These are phyloP conservation scores for Camponotus floridanus DNA, from an alignment of 1,140 invertebrate genomes.

Conservation along the genomic window DNA sequence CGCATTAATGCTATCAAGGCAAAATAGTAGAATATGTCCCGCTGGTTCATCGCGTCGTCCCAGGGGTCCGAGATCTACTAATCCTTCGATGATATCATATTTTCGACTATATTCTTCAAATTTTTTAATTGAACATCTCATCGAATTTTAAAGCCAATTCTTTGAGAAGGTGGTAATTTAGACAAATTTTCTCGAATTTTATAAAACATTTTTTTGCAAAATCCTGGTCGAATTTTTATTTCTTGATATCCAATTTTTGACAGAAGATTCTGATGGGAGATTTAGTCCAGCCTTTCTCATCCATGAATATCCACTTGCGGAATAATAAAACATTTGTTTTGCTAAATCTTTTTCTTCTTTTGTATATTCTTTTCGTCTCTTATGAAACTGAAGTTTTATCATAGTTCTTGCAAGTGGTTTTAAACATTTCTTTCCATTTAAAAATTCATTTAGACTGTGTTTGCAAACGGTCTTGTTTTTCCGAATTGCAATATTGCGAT, in stretches of 20 bases:
- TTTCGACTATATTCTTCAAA: neutral
- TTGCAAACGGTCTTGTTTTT: neutral
- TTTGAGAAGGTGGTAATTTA: neutral
- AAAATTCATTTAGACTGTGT: slow-evolving; percentile 11
- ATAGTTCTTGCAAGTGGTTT: neutral
- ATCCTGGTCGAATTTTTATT: slow-evolving; percentile 23
- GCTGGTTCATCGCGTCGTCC: slow-evolving; percentile 2
- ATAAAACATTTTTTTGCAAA: neutral
- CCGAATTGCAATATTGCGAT: neutral
- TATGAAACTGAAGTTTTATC: neutral
- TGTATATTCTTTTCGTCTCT: neutral
- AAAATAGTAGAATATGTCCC: slow-evolving; percentile 2
- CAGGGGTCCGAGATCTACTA: neutral
- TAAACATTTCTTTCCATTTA: slow-evolving; percentile 1
- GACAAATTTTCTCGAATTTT: neutral
- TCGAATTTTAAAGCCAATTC: slow-evolving; percentile 11
- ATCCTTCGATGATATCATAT: neutral
- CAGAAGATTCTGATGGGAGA: slow-evolving; percentile 13
- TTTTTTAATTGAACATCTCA: slow-evolving; percentile 20
- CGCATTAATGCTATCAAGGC: slow-evolving; percentile 16
- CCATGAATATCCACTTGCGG: neutral
- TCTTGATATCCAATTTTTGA: slow-evolving; percentile 9
- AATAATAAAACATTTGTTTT: slow-evolving; percentile 1
- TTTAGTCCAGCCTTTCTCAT: slow-evolving; percentile 20
- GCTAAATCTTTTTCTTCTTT: slow-evolving; percentile 10